Evolutionary conservation across 1,140 invertebrate species (phyloP), one percentile per base, ranked within the genome.

Genomic region (Drosophila pallidifrons): DNA sequence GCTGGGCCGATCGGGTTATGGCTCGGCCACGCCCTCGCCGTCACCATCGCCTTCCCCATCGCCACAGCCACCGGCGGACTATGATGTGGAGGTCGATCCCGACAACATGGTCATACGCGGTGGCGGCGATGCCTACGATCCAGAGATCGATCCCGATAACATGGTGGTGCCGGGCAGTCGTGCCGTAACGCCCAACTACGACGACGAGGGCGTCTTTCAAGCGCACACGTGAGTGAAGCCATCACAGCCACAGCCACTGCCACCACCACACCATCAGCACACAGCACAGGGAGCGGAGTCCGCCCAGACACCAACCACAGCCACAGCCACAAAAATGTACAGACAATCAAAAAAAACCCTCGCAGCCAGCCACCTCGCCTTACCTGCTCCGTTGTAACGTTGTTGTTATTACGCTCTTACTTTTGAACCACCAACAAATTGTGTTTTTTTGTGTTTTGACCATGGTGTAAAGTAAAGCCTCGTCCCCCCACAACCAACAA

Each of bases 161-260:
- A 92, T 92, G 87, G 91, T 92, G 52, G 77, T 92, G 68, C 83
- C 83, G 51, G 91, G 91, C 77, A 92, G 91, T 81, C 91, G 91
- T 47, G 86, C 88, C 41, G 81, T 80, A 28, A 91, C 90, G 49
- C 90, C 90, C 41, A 91, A 85, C 71, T 88, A 91, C 60, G 76
- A 91, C 45, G 76, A 91, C 60, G 80, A 87, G 55, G 83, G 85
- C 49, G 85, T 87, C 82, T 92, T 89, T 63, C 91, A 92, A 80
- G 86, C 82, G 87, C 91, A 92, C 85, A 92, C 85, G 91, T 92
- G 91, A 92, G 91, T 13, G 80, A 88, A 71, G 75, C 41, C 55
- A 74, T 69, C 68, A 68, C 20, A 57, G 35, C 49, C 64, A 57
- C 59, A 66, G 61, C 46, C 46, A 25, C 20, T 4, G 20, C 20